Evolutionary conservation across 1,140 invertebrate species (phyloP), one percentile per base, ranked within the genome.

Genomic region (Cydia pomonella): DNA sequence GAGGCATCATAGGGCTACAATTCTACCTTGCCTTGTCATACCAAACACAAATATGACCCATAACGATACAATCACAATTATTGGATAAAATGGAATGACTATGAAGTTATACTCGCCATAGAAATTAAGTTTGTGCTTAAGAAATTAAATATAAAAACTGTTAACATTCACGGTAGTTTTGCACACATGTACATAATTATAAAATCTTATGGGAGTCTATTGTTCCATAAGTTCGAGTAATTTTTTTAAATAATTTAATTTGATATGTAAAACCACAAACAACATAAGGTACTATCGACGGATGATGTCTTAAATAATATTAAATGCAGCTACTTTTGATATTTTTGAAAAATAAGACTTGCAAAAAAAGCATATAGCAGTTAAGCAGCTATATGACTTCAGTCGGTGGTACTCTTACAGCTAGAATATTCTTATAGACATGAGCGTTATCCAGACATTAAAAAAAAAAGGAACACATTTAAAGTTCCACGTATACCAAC

Each of bases 61-160:
- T 59, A 21, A 23, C 53, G 53, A 59, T 59, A 59, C 21, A 59
- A 23, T 59, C n/a, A 10, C 53, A 59, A 50, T n/a, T 2, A 59
- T 59, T 21, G 4, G 21, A 59, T 59, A 59, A 18, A 59, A 64
- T 77, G 78, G 76, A 81, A 81, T 79, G 80, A 81, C 78, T 79
- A 77, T 72, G 75, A 75, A 79, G 75, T 73, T 73, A 76, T 77
- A 76, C 73, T 79, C 75, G 77, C 77, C 77, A 76, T 77, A 76
- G 44, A 69, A 75, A 59, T 72, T 38, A 75, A 62, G 53, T 77
- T 79, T 82, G 80, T 82, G 78, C 79, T 78, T 77, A 80, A 25
- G 75, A 73, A 66, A 80, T 50, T 74, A 82, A 71, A 76, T 78
- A 38, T 38, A 69, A 63, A 44, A 63, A 69, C 27, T 69, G 63